phyloP scores from a whole-genome alignment of 2,888 invertebrate species.

The Brachylomia viminalis region DNA sequence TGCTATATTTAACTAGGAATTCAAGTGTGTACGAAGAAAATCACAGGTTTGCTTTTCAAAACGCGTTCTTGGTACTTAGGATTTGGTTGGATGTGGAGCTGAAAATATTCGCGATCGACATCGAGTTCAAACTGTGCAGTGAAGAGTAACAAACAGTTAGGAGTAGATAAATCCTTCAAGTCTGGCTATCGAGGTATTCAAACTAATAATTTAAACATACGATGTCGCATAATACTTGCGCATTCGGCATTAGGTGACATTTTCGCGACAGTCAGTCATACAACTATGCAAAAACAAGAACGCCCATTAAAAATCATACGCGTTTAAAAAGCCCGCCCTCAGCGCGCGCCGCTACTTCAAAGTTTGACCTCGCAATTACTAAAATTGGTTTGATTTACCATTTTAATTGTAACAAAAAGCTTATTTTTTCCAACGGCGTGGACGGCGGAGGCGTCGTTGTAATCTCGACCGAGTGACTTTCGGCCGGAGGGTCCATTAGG shows the following conservation, averaged over 20 bases:
- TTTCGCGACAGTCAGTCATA: constrained; percentile 61
- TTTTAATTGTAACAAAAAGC: constrained; percentile 91
- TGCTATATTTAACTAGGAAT: background rate
- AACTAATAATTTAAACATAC: constrained; percentile 71
- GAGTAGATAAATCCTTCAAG: constrained; percentile 39
- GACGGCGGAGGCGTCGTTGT: constrained; percentile 82
- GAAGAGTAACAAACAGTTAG: constrained; percentile 36
- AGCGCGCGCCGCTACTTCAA: constrained; percentile 84
- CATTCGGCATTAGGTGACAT: constrained; percentile 42
- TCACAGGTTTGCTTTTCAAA: background rate
- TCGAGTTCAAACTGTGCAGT: constrained; percentile 16
- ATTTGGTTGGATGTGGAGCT: background rate
- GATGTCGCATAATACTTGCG: constrained; percentile 55
- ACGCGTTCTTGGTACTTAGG: background rate
- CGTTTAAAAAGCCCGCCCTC: constrained; percentile 81
- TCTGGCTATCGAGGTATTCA: constrained; percentile 45
- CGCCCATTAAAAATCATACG: constrained; percentile 83
- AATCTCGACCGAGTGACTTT: constrained; percentile 90
- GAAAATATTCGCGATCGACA: constrained; percentile 19
- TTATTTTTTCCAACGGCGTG: constrained; percentile 87
- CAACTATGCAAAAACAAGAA: constrained; percentile 69
- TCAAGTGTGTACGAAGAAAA: background rate
- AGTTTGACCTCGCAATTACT: constrained; percentile 90
- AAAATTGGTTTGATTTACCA: constrained; percentile 91
- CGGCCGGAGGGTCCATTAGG: constrained; percentile 87